Evolutionary conservation across 2,113 vertebrate genomes (phyloP), one percentile per base, ranked within the genome.

Genomic region (Apistogramma diplotaenia): DNA sequence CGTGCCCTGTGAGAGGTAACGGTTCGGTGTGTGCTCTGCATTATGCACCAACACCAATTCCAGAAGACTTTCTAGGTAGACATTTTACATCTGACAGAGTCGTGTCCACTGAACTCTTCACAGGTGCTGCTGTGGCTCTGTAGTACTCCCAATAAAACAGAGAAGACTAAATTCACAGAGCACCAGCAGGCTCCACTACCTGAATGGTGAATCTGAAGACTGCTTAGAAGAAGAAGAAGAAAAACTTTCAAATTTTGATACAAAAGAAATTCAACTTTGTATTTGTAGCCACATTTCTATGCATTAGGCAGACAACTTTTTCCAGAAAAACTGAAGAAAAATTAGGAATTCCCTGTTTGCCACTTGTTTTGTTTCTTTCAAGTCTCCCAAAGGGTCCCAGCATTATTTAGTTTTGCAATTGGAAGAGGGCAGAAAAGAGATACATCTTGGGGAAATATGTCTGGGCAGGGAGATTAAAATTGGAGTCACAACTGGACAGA

Each of bases 361-460:
- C 1, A 72, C 84, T 89, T 90, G 74, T 90, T 91, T 71, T 11
- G 29, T 76, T 77, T 83, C 76, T 62, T 57, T 84, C 43, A 23
- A 67, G 78, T 54, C 60, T 79, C 51, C 79, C 46, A 53, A 74
- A 71, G 27, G 31, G 71, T 54, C 11, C 46, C 1, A 0, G 56
- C 25, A 40, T 74, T 77, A 86, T 82, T 87, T 73, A 75, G 74
- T 49, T 27, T 57, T 46, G 58, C 29, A 21, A n/a, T 40, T 86
- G 88, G 88, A 83, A 85, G 82, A 74, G 35, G 21, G 40, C 58
- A 84, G 74, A 83, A 84, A 85, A 85, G 81, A 91, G 27, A 85
- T 27, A 89, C 65, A 75, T 58, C 74, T 81, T 29, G 74, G 76
- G 77, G 56, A 89, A 67, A 79, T 23, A 9, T n/a, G 65, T 59